Evolutionary conservation across 2,113 vertebrate species (phyloP), one percentile per base, ranked within the genome.

Genomic region (Pygoscelis adeliae): DNA sequence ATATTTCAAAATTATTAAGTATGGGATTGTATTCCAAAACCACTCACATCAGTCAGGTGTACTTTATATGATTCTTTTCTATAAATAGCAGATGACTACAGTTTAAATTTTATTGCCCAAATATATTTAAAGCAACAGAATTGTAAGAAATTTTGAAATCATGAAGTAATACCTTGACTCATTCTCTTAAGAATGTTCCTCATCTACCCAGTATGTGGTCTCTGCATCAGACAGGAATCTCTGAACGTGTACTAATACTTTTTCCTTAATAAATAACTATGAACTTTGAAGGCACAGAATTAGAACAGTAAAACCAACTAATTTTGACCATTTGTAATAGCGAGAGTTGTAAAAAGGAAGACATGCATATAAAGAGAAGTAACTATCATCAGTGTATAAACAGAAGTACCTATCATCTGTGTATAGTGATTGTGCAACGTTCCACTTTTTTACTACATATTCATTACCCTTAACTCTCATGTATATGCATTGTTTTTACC

Each of bases 181-280:
- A 6, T 50, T 88, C 26, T 67, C 38, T 50, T 47, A 80, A 55
- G 15, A 62, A 85, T 72, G 30, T 69, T 93, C 40, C 66, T 90
- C 6, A 62, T 50, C 11, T 69, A 52, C 10, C 0, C 0, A 36
- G 5, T 19, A 58, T 27, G 29, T 36, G 38, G 17, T 56, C 32
- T n/a, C 34, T 87, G 15, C 6, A 34, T 11, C 38, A 72, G 44
- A 93, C 18, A 84, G 17, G 6, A 82, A 87, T 50, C 61, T 89
- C 20, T 84, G 42, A 84, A 63, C 14, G 50, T 5, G 32, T 25
- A 53, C 10, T 78, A 85, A 46, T 23, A 50, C 2, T 6, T 81
- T 89, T 67, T 61, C 63, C 23, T 17, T 83, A 79, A 88, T 16
- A 70, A 83, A 25, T 44, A 82, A n/a, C 16, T 65, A 46, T 19